Conservation (phyloP, 2,113 vertebrate species). For the Myotis yumanensis region DNA sequence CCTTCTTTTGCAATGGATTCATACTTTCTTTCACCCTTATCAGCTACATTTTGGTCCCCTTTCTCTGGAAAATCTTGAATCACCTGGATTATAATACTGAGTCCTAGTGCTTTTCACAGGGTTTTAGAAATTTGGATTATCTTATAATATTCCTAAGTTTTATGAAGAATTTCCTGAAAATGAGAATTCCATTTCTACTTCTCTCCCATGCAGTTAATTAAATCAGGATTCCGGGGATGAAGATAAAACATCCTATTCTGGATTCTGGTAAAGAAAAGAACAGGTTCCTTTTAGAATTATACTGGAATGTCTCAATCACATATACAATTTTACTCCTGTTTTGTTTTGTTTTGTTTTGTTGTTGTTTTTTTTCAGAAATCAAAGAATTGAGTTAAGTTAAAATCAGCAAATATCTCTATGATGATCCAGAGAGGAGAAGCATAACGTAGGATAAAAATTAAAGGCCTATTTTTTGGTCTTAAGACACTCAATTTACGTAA, state of each 20-base stretch:
- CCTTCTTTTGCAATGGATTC: neutral
- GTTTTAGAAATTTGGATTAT: neutral
- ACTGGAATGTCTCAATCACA: neutral
- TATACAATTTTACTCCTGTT: neutral
- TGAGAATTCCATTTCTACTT: neutral
- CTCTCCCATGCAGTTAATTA: neutral
- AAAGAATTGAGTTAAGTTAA: constrained; percentile 13
- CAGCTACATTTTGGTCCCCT: neutral
- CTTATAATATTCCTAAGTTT: neutral
- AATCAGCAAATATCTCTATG: neutral
- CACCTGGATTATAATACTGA: neutral
- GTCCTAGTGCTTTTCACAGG: neutral
- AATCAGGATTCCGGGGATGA: neutral
- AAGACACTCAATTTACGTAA: neutral
- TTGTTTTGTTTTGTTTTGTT: neutral
- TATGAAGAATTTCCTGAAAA: neutral
- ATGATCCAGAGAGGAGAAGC: neutral
- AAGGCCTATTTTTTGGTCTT: neutral
- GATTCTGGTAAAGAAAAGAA: neutral
- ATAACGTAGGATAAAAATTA: neutral
- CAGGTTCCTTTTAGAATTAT: neutral
- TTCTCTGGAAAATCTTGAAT: neutral
- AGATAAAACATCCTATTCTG: neutral
- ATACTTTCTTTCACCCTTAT: neutral
- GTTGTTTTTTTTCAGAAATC: neutral